A percentile compares a stretch with the other conserved stretches of the same genome.
Conservation (phyloP, 2,113 vertebrate species). For the Cyanoderma ruficeps region DNA sequence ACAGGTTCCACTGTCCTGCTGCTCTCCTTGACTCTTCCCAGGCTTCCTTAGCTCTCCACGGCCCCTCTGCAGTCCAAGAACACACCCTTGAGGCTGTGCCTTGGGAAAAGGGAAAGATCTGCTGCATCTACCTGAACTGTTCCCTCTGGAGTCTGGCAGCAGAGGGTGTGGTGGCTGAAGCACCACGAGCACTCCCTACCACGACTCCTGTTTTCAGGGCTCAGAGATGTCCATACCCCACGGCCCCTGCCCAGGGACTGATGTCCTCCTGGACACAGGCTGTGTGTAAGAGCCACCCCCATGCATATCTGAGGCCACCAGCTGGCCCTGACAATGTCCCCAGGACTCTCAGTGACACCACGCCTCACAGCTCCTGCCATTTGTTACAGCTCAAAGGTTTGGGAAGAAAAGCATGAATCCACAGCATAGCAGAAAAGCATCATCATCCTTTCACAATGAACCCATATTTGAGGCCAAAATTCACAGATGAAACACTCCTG, state of each 20-base stretch:
- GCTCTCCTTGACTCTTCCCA: not conserved
- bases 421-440: not conserved
- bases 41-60: not conserved
- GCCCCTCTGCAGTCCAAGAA: not conserved
- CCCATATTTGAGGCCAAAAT: not conserved
- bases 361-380: not conserved
- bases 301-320: not conserved
- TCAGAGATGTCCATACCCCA: not conserved
- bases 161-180: not conserved
- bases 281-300: accelerated
- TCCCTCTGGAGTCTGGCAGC: not conserved
- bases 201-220: not conserved
- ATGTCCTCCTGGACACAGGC: not conserved
- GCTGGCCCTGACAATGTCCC: not conserved
- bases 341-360: not conserved
- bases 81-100: not conserved
- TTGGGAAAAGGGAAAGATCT: not conserved
- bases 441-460: not conserved
- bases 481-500: not conserved
- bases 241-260: accelerated
- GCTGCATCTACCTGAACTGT: not conserved
- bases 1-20: accelerated
- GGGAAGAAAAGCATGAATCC: not conserved
- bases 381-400: not conserved
- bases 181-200: not conserved